Evolutionary conservation across 2,797 vertebrate genomes (phyloP), one percentile per base, ranked within the genome.

Genomic region (Lutjanus argentimaculatus): DNA sequence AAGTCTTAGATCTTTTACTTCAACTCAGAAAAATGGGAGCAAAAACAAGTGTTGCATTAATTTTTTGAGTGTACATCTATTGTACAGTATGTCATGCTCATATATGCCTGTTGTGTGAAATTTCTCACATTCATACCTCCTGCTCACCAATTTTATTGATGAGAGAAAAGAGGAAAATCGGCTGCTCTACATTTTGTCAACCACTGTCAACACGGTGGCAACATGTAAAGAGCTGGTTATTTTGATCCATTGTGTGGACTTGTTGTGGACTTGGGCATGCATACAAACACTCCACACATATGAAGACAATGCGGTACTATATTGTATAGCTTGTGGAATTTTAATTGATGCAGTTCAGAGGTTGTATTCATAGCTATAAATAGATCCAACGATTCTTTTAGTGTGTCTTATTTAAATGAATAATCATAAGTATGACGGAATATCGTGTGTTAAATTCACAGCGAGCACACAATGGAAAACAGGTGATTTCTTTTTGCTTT

Each of bases 341-440:
- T 91, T 84, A 91, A 92, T 91, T 90, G 76, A 22, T 7, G 1
- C 17, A 3, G 51, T 59, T 56, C n/a, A 48, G 46, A 63, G 19
- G 53, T 45, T 49, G 36, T 9, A 21, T 72, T 80, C 63, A 46
- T 6, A 61, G 40, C 53, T 70, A 25, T 52, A 49, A 62, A 61
- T 7, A 40, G 46, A 63, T 62, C 22, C 22, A 59, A 49, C 30
- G 19, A 13, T n/a, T 58, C 14, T 36, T 67, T 43, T 10, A 6
- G 13, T 61, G 13, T 61, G n/a, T 61, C 43, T 74, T 45, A 25
- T 63, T 68, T 42, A 36, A 36, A 36, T 36, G 6, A 36, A 6
- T 4, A 36, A 36, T 4, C 0, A 36, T 36, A 4, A 5, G 57
- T 64, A 19, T 21, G 30, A 75, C 46, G 66, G 43, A 17, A 21